Conservation (phyloP, 1,140 invertebrate species). For the Cherax quadricarinatus region DNA sequence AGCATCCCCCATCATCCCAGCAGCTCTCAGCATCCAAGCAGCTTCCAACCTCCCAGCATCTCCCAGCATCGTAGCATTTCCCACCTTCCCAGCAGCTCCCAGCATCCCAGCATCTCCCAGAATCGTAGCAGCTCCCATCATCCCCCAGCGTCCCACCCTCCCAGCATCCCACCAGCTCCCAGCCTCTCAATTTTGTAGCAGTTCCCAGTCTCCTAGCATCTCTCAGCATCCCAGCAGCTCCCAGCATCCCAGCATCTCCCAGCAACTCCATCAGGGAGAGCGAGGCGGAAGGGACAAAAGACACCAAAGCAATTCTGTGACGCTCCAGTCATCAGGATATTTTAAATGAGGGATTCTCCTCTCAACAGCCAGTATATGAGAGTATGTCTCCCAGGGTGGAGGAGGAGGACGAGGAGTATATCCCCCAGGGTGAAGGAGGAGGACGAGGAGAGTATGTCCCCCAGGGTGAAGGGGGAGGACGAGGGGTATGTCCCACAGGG, state of each 20-base stretch:
- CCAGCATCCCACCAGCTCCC: neutral
- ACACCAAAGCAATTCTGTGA: conserved; percentile 26
- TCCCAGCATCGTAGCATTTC: neutral
- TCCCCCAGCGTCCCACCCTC: neutral
- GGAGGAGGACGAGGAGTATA: neutral
- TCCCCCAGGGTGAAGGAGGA: neutral
- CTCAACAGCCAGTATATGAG: neutral
- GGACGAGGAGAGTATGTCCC: neutral
- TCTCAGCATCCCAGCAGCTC: neutral
- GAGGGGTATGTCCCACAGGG: too few species aligned
- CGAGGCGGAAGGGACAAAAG: conserved; percentile 32
- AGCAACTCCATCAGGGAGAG: conserved; percentile 13
- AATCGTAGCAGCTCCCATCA: too few species aligned
- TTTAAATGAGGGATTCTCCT: conserved; percentile 27
- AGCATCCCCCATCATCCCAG: too few species aligned
- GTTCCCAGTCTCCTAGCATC: too few species aligned
- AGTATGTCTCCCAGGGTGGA: neutral
- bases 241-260: neutral
- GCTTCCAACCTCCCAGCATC: neutral
- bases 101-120: neutral
- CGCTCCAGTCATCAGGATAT: conserved; percentile 35
- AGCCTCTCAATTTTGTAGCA: neutral
- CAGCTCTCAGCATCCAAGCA: too few species aligned
- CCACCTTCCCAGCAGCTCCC: too few species aligned
- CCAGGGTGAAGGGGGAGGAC: neutral